phyloP scores from a whole-genome alignment of 2,797 vertebrate genomes.

The Cuniculus paca region DNA sequence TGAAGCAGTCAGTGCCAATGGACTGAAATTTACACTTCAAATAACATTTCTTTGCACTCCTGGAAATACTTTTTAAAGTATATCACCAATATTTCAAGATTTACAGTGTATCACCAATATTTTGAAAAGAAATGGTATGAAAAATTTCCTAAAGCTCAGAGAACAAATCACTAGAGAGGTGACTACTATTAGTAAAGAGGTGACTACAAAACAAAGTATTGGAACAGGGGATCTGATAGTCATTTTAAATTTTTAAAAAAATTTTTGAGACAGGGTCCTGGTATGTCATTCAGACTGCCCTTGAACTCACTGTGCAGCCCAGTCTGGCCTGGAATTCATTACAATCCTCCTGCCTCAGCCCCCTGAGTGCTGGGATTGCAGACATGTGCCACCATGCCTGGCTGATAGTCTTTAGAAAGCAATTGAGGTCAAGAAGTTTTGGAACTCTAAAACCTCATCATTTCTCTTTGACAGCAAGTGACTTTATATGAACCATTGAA shows the following conservation, averaged over 20 bases:
- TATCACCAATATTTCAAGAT: neutral
- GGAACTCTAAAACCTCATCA: neutral
- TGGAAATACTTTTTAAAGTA: neutral
- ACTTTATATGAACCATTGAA: neutral
- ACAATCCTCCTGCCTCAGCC: neutral
- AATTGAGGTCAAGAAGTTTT: neutral
- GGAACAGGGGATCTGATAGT: neutral
- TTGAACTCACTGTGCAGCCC: neutral
- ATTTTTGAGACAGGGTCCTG: neutral
- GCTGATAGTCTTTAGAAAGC: neutral
- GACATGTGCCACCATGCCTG: neutral
- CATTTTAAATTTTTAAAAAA: too few species aligned
- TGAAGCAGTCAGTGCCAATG: neutral
- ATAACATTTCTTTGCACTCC: neutral
- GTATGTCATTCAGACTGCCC: neutral
- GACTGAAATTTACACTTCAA: neutral
- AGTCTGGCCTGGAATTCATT: neutral
- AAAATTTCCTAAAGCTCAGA: neutral
- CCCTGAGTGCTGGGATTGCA: neutral
- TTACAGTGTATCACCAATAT: neutral
- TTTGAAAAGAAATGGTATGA: neutral
- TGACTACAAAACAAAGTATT: conserved; percentile 13
- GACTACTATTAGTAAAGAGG: neutral
- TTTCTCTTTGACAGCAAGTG: neutral
- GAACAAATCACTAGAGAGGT: neutral